Evolutionary conservation across 2,888 invertebrate species (phyloP).

Genomic region (Temnothorax rugatulus): DNA sequence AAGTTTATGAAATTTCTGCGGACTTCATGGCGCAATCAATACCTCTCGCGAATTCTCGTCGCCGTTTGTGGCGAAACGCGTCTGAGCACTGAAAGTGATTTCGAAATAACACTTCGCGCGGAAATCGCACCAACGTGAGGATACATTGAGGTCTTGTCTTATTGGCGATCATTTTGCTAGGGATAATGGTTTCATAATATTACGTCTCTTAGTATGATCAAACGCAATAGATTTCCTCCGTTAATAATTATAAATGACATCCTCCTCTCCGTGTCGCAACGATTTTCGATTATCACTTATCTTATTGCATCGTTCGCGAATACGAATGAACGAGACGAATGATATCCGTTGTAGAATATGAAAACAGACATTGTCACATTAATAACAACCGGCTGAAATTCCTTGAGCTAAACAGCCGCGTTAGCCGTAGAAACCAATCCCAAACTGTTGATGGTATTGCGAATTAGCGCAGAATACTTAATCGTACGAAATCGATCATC

Average conservation of each 20-base stretch:
- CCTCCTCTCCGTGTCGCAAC: constrained; percentile 4
- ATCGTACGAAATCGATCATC: constrained; percentile 48
- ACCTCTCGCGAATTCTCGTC: neutral
- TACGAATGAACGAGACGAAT: constrained; percentile 27
- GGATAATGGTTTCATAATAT: neutral
- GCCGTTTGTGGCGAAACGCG: neutral
- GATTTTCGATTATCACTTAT: constrained; percentile 39
- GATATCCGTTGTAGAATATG: constrained; percentile 32
- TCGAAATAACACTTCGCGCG: neutral
- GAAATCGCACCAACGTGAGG: neutral
- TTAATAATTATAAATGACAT: constrained; percentile 24
- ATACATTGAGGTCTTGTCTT: neutral
- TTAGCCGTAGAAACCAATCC: constrained; percentile 50
- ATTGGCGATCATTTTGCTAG: neutral
- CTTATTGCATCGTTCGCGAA: constrained; percentile 17
- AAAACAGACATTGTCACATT: constrained; percentile 48
- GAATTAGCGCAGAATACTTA: constrained; percentile 49
- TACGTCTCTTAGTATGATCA: neutral
- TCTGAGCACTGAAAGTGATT: neutral
- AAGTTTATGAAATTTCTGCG: constrained; percentile 43
- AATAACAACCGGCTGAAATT: constrained; percentile 45
- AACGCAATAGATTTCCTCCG: neutral
- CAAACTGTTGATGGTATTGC: constrained; percentile 42
- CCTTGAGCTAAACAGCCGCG: constrained; percentile 30
- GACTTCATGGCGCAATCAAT: constrained; percentile 15